Percentiles rank a stretch among this genome's conserved stretches.
phyloP scores from a whole-genome alignment of 1,140 invertebrate genomes.

The Drosophila quadrilineata region DNA sequence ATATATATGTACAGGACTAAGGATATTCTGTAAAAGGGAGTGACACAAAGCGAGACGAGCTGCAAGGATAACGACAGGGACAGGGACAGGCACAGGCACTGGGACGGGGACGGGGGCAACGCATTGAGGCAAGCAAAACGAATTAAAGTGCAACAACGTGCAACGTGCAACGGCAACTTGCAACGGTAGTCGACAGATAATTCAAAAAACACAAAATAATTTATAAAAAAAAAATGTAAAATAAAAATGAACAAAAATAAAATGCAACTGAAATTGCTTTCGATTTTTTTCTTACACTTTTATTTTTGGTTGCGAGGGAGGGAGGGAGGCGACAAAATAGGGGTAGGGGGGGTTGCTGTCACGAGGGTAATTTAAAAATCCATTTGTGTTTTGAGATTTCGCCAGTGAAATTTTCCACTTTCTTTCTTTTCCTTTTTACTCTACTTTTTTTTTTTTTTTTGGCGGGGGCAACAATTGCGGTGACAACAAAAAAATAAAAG shows the following conservation, averaged over 20 bases:
- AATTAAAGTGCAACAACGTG: conserved; percentile 59
- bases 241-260: too few relatives aligned
- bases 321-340: too few relatives aligned
- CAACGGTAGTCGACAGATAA: conserved; percentile 54
- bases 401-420: conserved; percentile 4
- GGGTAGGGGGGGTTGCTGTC: too few relatives aligned
- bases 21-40: too few relatives aligned
- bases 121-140: conserved; percentile 5
- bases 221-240: too few relatives aligned
- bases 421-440: background rate
- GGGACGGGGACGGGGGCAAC: too few relatives aligned
- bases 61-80: too few relatives aligned
- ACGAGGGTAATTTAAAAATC: conserved; percentile 79
- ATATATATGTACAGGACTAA: background rate
- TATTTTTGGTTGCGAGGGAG: too few relatives aligned
- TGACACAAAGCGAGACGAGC: too few relatives aligned
- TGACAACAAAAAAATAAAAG: conserved; percentile 23
- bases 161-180: background rate
- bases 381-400: conserved; percentile 78
- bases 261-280: background rate
- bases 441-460: conserved; percentile 1
- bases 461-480: conserved; percentile 65
- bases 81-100: too few relatives aligned
- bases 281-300: background rate
- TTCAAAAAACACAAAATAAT: conserved; percentile 37